These are phyloP conservation scores for Anoplopoma fimbria DNA, from an alignment of 2,113 vertebrate genomes.

Conservation along the genomic window DNA sequence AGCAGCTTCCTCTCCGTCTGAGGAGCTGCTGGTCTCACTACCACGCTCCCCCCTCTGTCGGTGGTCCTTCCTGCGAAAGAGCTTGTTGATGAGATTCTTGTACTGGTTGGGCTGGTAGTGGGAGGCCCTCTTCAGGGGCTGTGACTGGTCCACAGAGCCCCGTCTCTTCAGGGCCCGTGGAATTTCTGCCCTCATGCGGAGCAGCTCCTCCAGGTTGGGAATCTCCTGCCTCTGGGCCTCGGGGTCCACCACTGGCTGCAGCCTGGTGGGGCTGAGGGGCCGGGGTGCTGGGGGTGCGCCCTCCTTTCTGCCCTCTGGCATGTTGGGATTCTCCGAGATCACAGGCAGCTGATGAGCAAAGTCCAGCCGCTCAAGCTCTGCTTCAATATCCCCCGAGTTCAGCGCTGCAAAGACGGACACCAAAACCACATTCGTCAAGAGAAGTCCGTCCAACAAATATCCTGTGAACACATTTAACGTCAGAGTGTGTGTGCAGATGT, in stretches of 20 bases:
- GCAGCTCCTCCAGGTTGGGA: conserved; percentile 85
- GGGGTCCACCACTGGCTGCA: conserved; percentile 88
- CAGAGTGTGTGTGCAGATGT: background rate
- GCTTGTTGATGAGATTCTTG: conserved; percentile 88
- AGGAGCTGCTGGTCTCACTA: conserved; percentile 79
- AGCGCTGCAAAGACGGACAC: conserved; percentile 64
- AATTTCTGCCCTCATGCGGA: conserved; percentile 88
- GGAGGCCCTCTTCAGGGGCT: conserved; percentile 60
- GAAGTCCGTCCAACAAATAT: background rate
- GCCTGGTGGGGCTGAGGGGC: conserved; percentile 90
- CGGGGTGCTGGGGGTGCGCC: conserved; percentile 68
- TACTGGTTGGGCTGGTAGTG: conserved; percentile 87
- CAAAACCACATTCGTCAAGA: background rate
- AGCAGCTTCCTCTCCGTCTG: conserved; percentile 77
- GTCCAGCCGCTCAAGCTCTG: conserved; percentile 83
- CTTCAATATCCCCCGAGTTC: conserved; percentile 79
- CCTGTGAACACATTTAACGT: background rate
- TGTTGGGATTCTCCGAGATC: conserved; percentile 58
- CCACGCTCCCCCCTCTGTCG: conserved; percentile 57
- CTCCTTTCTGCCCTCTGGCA: background rate
- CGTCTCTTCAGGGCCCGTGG: conserved; percentile 90
- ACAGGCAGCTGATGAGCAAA: conserved; percentile 26
- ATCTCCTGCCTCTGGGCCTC: conserved; percentile 82
- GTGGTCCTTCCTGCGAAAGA: conserved; percentile 79
- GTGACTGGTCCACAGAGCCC: conserved; percentile 85